These are phyloP conservation scores for Philereme vetulata DNA, from an alignment of 2,888 invertebrate species.

Conservation along the genomic window DNA sequence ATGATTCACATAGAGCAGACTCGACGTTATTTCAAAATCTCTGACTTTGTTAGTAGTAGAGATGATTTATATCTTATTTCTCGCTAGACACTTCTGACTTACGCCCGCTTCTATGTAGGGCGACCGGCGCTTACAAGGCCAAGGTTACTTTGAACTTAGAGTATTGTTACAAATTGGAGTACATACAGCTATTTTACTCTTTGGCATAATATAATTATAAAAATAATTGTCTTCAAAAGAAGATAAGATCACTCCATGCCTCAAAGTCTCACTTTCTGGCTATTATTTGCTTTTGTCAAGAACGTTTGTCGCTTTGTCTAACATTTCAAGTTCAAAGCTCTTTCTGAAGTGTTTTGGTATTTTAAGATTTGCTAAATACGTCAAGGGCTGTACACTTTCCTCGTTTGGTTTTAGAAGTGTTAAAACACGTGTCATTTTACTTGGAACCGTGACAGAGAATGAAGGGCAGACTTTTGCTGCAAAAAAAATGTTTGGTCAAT, in stretches of 20 bases:
- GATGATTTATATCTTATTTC: neutral
- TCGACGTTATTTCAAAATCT: too few relatives aligned
- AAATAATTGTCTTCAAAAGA: neutral
- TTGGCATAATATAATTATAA: neutral
- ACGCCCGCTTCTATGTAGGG: conserved; percentile 38
- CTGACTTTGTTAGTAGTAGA: too few relatives aligned
- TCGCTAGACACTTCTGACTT: conserved; percentile 18
- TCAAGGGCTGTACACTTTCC: conserved; percentile 16
- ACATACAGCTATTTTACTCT: conserved; percentile 4
- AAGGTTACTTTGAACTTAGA: conserved; percentile 37
- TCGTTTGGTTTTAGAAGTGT: conserved; percentile 12
- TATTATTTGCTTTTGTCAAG: neutral
- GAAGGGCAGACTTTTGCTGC: conserved; percentile 8
- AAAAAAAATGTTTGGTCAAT: neutral
- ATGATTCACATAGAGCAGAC: too few relatives aligned
- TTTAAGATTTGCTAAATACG: conserved; percentile 21
- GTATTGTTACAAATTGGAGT: conserved; percentile 1
- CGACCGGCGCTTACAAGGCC: conserved; percentile 45
- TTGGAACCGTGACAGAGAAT: conserved; percentile 18
- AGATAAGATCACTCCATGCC: neutral
- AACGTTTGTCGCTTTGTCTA: conserved; percentile 1
- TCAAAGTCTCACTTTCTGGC: neutral
- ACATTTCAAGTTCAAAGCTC: conserved; percentile 1
- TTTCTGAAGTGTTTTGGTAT: conserved; percentile 10
- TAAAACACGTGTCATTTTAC: conserved; percentile 5